Base-by-base conservation (phyloP, 2,888 invertebrate species). In the Capitulum mitella region DNA sequence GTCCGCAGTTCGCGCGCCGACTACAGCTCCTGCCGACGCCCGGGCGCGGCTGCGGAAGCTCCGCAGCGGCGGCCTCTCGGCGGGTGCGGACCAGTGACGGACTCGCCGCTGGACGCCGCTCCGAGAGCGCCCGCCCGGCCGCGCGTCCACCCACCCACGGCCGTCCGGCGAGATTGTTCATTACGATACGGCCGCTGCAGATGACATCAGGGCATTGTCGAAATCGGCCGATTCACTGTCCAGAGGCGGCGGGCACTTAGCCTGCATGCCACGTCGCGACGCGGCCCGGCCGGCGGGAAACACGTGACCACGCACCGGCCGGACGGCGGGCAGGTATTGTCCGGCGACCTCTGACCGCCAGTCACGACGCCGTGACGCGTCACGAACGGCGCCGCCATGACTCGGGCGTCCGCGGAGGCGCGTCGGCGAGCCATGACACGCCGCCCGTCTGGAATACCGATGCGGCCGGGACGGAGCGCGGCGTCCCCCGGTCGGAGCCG, bases 191-290 rank as follows among this genome's bases (percentile, higher is more conserved):
- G 37, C 34, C 70, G 16, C 12, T 22, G 37, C 29, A 37, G 70
- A 34, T 70, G 70, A 70, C 70, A 70, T 70, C 70, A 70, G 29
- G 37, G 70, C 37, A 70, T 70, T 70, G 70, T 70, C 37, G 8
- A 70, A 37, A 26, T 19, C 70, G 22, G 70, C 70, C 37, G 34
- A 34, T 70, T 37, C 70, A 70, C 37, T 37, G 70, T 37, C 70
- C 70, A 70, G 37, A 37, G 70, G 6, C 16, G 37, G 70, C 70
- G 22, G 70, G 37, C 70, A 70, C 70, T 70, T 70, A 37, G 70
- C 19, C 22, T 70, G 70, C 70, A 70, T 34, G 70, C 37, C 22
- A 26, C 19, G 70, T 37, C 70, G 70, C 70, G 22, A 6, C 58
- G 58, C n/a, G 6, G 37, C 70, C 0, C 70, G 34, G 16, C 34